Evolutionary conservation across 2,888 invertebrate genomes (phyloP).

Genomic region (Onthophagus sagittarius): DNA sequence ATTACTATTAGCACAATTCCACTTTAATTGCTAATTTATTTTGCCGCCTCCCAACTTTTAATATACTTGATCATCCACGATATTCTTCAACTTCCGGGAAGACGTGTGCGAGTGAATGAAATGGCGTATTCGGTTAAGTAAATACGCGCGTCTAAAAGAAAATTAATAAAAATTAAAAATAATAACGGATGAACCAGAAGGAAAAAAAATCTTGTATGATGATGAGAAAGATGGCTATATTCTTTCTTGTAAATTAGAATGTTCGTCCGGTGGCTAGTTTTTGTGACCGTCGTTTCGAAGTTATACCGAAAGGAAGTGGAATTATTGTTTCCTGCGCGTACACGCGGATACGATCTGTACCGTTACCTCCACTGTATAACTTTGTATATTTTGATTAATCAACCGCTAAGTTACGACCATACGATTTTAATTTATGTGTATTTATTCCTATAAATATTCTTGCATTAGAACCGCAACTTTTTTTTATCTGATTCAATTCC

Average conservation of each 20-base stretch:
- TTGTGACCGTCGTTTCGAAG: background rate
- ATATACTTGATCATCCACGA: background rate
- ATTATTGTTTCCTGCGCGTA: constrained; percentile 8
- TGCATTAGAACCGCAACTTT: background rate
- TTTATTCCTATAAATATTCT: background rate
- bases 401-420: background rate
- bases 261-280: constrained; percentile 7
- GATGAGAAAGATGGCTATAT: background rate
- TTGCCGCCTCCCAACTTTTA: background rate
- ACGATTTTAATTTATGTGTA: background rate
- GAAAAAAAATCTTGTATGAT: background rate
- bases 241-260: constrained; percentile 8
- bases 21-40: constrained; percentile 9
- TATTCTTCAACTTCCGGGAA: background rate
- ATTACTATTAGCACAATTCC: background rate
- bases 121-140: background rate
- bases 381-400: background rate
- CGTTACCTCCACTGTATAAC: background rate
- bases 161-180: too few relatives aligned
- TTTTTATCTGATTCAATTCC: too few relatives aligned
- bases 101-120: background rate
- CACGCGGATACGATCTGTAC: background rate
- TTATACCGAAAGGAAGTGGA: constrained; percentile 6
- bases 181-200: background rate
- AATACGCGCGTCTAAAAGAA: background rate